phyloP scores from a whole-genome alignment of 2,888 invertebrate genomes.

The Drosophila nigricruria region DNA sequence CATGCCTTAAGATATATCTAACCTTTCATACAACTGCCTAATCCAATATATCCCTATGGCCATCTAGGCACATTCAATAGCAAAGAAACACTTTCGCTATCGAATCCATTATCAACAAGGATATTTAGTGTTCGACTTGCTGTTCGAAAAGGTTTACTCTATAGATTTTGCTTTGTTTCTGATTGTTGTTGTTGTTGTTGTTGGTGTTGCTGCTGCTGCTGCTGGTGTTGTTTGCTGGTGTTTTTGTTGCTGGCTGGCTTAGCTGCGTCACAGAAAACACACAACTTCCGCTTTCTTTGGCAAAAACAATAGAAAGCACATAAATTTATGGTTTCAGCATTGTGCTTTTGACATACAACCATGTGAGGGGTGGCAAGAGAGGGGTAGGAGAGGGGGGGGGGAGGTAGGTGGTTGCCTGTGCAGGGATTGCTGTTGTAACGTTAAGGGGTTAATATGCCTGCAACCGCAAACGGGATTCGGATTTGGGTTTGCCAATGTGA shows the following conservation, averaged over 20 bases:
- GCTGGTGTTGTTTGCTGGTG: slow-evolving; percentile 37
- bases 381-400: neutral
- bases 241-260: slow-evolving; percentile 31
- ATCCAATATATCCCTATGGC: neutral
- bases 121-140: neutral
- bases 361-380: slow-evolving; percentile 34
- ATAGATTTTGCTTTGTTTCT: slow-evolving; percentile 25
- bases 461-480: slow-evolving; percentile 74
- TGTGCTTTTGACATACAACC: slow-evolving; percentile 79
- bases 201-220: slow-evolving; percentile 40
- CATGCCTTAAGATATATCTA: neutral
- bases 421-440: slow-evolving; percentile 38
- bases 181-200: slow-evolving; percentile 41
- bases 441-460: slow-evolving; percentile 81
- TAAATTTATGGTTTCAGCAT: slow-evolving; percentile 82
- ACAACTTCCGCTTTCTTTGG: slow-evolving; percentile 80
- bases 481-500: slow-evolving; percentile 56
- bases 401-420: neutral
- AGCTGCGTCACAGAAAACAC: slow-evolving; percentile 70
- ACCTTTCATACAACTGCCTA: neutral
- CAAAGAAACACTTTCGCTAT: neutral
- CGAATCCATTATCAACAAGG: neutral
- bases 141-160: slow-evolving; percentile 6
- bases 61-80: neutral
- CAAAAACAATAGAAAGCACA: slow-evolving; percentile 81